phyloP scores from a whole-genome alignment of 2,888 invertebrate species.

The Scelioninae gen. 1 region DNA sequence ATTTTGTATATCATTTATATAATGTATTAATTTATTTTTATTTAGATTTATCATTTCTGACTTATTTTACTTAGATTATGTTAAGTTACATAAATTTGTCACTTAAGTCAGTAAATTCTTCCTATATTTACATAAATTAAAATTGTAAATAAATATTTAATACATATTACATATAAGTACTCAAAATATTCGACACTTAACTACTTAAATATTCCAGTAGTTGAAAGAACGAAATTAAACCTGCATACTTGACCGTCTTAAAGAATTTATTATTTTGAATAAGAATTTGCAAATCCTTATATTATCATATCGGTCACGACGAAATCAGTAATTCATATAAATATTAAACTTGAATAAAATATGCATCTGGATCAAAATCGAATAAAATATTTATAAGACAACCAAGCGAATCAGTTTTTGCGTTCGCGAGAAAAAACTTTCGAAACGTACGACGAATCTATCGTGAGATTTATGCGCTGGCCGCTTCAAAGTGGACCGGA shows the following conservation, averaged over 20 bases:
- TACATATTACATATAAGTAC: too few species aligned
- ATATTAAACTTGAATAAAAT: slow-evolving; percentile 53
- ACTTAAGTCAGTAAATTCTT: too few species aligned
- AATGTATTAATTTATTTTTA: too few species aligned
- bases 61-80: too few species aligned
- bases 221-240: too few species aligned
- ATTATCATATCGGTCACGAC: slow-evolving; percentile 27
- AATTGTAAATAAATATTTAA: too few species aligned
- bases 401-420: slow-evolving; percentile 25
- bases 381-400: slow-evolving; percentile 55
- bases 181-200: too few species aligned
- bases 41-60: too few species aligned
- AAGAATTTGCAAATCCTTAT: slow-evolving; percentile 2
- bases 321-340: slow-evolving; percentile 40
- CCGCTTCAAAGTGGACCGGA: slow-evolving; percentile 35
- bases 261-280: slow-evolving; percentile 18
- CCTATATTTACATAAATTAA: too few species aligned
- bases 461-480: slow-evolving; percentile 18
- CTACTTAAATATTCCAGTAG: too few species aligned
- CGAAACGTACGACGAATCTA: slow-evolving; percentile 9
- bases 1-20: too few species aligned
- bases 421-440: neutral
- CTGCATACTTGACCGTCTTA: neutral
- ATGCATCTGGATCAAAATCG: slow-evolving; percentile 53
- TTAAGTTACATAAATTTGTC: too few species aligned